Evolutionary conservation across 2,113 vertebrate species (phyloP).

Genomic region (Paratilapia polleni): DNA sequence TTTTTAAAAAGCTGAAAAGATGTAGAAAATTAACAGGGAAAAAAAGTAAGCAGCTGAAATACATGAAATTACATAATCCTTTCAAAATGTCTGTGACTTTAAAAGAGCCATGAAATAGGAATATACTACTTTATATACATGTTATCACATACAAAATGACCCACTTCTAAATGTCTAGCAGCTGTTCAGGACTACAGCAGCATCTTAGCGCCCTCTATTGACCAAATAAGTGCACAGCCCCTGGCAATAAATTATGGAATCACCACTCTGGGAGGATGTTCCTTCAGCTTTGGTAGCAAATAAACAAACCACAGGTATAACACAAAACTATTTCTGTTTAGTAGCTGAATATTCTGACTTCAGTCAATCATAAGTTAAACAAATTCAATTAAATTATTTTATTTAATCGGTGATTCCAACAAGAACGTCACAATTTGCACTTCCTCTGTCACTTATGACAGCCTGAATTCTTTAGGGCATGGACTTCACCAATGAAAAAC

Average conservation of each 20-base stretch:
- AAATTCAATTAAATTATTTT: neutral
- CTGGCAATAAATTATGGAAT: neutral
- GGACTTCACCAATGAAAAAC: neutral
- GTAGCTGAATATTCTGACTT: neutral
- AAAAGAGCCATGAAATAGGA: neutral
- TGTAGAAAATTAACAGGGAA: neutral
- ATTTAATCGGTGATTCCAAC: neutral
- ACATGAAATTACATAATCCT: neutral
- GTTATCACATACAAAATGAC: neutral
- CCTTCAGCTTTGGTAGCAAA: too few species aligned
- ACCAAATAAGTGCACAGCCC: neutral
- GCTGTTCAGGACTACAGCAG: neutral
- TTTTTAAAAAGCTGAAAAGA: neutral
- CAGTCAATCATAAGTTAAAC: neutral
- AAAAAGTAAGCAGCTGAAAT: neutral
- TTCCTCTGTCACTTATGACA: too few species aligned
- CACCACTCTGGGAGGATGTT: neutral
- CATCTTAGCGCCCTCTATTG: conserved; percentile 12
- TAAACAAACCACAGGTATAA: too few species aligned
- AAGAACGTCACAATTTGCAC: neutral
- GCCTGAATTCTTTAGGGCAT: too few species aligned
- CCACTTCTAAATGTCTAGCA: neutral
- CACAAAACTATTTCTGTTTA: neutral
- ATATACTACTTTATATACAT: neutral
- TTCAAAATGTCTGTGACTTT: neutral